Evolutionary conservation across 2,797 vertebrate species (phyloP), one percentile per base, ranked within the genome.

Genomic region (Aldrovandia affinis): DNA sequence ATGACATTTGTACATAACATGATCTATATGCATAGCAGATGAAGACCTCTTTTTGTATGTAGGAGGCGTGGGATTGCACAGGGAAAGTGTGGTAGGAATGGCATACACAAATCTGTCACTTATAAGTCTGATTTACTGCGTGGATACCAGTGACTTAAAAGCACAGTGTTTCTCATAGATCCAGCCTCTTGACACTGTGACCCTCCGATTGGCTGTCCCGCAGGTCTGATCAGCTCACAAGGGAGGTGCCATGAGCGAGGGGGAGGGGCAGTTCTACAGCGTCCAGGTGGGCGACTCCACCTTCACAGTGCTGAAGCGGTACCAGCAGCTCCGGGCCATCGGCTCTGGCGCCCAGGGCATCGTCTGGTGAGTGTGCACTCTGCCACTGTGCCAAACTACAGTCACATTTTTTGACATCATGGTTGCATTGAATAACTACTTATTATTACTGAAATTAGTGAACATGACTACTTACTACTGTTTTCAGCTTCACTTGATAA

Each of bases 201-300:
- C 22, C 81, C n/a, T 79, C 59, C 80, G 9, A 59, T 68, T 30
- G 59, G 20, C n/a, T 57, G 44, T 65, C 22, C 20, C 36, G 83
- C 83, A 93, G 95, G 94, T 94, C 88, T 92, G 92, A 44, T 55
- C 52, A 2, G 90, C 88, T 91, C 89, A 89, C 93, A 88, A 89
- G 89, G 87, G 90, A 87, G 88, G 93, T 93, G 92, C 91, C 96
- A 99, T 99, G 98, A 98, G 94, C 90, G 97, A 98, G 94, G 95
- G 93, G 83, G 97, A 98, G 78, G 94, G 95, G 85, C 97, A 98
- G 5, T 99, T 99, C 95, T 98, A 98, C 94, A 98, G 97, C 86
- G 97, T 98, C 84, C 97, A 99, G 95, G 98, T 99, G 95, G 98
- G 97, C 78, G 98, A 99, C 93, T 99, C 98, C 91, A 99, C 98